These are phyloP conservation scores for Cephalotes varians DNA, from an alignment of 2,888 invertebrate genomes.

Conservation along the genomic window DNA sequence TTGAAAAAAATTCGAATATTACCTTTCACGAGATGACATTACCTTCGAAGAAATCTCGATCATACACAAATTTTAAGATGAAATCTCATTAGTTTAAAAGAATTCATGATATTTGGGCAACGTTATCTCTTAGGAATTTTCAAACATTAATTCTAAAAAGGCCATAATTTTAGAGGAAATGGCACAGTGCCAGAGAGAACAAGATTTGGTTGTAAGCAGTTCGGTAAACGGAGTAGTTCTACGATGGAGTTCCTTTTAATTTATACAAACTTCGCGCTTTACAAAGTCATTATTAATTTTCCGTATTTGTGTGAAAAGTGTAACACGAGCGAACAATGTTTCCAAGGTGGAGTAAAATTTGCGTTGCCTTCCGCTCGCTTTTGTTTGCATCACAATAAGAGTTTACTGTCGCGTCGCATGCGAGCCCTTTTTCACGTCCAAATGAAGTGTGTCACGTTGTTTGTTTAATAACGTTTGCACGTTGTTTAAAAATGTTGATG, in stretches of 20 bases:
- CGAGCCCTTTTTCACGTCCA: not conserved
- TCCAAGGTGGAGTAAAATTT: slow-evolving; percentile 30
- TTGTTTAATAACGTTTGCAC: slow-evolving; percentile 16
- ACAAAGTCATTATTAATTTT: slow-evolving; percentile 20
- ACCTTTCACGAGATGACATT: not conserved
- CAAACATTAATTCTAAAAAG: not conserved
- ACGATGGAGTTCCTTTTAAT: slow-evolving; percentile 18
- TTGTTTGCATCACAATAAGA: slow-evolving; percentile 20
- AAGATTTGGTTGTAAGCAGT: not conserved
- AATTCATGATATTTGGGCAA: not conserved
- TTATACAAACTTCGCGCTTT: not conserved
- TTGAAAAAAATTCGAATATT: not conserved
- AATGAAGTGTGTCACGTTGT: slow-evolving; percentile 8
- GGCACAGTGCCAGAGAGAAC: not conserved
- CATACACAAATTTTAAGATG: not conserved
- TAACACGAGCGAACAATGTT: slow-evolving; percentile 11
- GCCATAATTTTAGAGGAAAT: not conserved
- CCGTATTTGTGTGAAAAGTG: slow-evolving; percentile 12
- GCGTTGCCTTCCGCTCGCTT: slow-evolving; percentile 1
- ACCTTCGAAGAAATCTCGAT: not conserved
- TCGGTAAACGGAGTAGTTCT: not conserved
- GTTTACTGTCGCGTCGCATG: slow-evolving; percentile 18
- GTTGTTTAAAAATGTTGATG: slow-evolving; percentile 17
- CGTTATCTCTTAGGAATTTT: not conserved
- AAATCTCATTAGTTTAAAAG: not conserved